Conservation (phyloP, 1,140 invertebrate species). For the Panulirus ornatus region DNA sequence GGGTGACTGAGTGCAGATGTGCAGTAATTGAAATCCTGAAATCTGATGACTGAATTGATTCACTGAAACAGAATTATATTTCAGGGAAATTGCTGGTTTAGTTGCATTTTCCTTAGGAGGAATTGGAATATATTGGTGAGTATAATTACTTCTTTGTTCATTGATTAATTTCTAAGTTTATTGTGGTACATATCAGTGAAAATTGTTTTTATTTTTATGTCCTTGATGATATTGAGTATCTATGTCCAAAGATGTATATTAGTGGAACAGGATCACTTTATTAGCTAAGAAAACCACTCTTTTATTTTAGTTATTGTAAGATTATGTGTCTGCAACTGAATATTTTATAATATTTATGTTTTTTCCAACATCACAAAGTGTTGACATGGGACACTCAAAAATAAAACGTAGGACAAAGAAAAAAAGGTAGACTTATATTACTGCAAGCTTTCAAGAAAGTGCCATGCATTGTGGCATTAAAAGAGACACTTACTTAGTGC, state of each 20-base stretch:
- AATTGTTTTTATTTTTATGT: background rate
- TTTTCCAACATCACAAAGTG: constrained; percentile 32
- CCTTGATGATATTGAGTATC: background rate
- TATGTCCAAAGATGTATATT: background rate
- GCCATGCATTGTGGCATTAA: constrained; percentile 32
- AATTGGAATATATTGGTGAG: constrained; percentile 65
- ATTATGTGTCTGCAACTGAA: background rate
- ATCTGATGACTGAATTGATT: too few relatives aligned
- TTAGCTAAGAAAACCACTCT: background rate
- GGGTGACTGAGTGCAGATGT: too few relatives aligned
- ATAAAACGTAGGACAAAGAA: constrained; percentile 58
- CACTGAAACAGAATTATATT: background rate
- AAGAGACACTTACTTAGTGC: constrained; percentile 19
- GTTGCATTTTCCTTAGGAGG: constrained; percentile 55
- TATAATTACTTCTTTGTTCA: too few relatives aligned
- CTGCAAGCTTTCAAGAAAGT: constrained; percentile 10
- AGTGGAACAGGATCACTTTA: background rate
- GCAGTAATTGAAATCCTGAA: too few relatives aligned
- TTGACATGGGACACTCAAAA: constrained; percentile 61
- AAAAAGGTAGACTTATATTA: constrained; percentile 43
- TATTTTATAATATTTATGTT: constrained; percentile 10
- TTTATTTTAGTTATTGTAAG: background rate
- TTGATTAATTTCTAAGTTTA: too few relatives aligned
- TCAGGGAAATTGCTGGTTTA: constrained; percentile 61
- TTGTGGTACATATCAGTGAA: too few relatives aligned